phyloP scores from a whole-genome alignment of 2,113 vertebrate species.

The Tragelaphus strepsiceros region DNA sequence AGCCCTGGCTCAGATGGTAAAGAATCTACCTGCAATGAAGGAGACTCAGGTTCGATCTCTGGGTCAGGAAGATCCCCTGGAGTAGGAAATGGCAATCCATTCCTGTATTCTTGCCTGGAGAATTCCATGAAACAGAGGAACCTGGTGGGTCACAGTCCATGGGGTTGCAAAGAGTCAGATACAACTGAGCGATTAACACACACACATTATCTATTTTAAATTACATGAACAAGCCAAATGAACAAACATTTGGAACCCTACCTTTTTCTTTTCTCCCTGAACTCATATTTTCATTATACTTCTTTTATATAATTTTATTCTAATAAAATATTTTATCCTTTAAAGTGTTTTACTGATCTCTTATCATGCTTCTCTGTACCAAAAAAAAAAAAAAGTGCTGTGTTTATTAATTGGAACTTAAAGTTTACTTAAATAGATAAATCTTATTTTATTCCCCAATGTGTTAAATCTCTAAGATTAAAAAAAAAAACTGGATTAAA shows the following conservation, averaged over 20 bases:
- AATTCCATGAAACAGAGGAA: background rate
- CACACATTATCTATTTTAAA: background rate
- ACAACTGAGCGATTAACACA: background rate
- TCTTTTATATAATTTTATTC: conserved; percentile 9
- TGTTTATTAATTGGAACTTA: background rate
- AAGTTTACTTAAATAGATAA: background rate
- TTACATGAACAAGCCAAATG: background rate
- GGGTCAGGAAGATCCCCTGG: background rate
- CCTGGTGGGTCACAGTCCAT: background rate
- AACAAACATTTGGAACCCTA: background rate
- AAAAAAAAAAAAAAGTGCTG: background rate
- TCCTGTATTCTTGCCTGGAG: background rate
- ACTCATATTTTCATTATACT: background rate
- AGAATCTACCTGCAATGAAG: background rate
- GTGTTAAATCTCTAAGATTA: background rate
- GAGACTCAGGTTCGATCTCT: background rate
- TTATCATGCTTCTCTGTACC: background rate
- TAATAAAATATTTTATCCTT: background rate
- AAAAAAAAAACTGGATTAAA: background rate
- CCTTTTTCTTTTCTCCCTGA: background rate
- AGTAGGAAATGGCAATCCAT: background rate
- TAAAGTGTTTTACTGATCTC: background rate
- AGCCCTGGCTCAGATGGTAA: background rate
- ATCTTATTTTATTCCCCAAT: background rate
- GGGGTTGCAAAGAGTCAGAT: background rate